phyloP scores from a whole-genome alignment of 2,797 vertebrate genomes.

The Naso thynnoides region DNA sequence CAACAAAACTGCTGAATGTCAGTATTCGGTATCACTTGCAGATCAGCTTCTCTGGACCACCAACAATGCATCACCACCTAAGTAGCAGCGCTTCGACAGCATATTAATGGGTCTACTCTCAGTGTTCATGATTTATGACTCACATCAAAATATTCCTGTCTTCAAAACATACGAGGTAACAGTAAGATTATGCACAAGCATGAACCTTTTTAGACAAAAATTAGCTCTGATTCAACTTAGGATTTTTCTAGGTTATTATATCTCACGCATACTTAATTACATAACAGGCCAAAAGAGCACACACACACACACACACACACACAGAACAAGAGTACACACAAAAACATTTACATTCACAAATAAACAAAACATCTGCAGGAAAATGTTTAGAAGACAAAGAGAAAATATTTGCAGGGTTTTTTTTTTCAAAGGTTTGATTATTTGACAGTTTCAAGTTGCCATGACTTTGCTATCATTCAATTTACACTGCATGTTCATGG shows the following conservation, averaged over 20 bases:
- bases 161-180: conserved; percentile 41
- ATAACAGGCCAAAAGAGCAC: conserved; percentile 7
- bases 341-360: conserved; percentile 10
- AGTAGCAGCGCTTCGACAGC: conserved; percentile 3
- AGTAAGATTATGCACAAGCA: conserved; percentile 41
- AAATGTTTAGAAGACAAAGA: conserved; percentile 33
- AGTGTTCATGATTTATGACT: conserved; percentile 25
- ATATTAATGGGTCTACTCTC: conserved; percentile 24
- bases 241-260: conserved; percentile 28
- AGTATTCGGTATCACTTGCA: conserved; percentile 36
- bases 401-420: conserved; percentile 46
- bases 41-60: conserved; percentile 39
- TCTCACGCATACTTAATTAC: conserved; percentile 18
- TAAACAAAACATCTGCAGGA: conserved; percentile 34
- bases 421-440: conserved; percentile 67
- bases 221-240: conserved; percentile 25
- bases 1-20: conserved; percentile 40
- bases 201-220: conserved; percentile 32
- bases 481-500: conserved; percentile 67
- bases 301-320: not conserved
- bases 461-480: conserved; percentile 64
- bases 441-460: conserved; percentile 65
- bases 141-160: conserved; percentile 29
- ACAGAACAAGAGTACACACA: conserved; percentile 1
- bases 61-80: conserved; percentile 34